Evolutionary conservation across 2,888 invertebrate genomes (phyloP).

Genomic region (Gisinianus flammeolus): DNA sequence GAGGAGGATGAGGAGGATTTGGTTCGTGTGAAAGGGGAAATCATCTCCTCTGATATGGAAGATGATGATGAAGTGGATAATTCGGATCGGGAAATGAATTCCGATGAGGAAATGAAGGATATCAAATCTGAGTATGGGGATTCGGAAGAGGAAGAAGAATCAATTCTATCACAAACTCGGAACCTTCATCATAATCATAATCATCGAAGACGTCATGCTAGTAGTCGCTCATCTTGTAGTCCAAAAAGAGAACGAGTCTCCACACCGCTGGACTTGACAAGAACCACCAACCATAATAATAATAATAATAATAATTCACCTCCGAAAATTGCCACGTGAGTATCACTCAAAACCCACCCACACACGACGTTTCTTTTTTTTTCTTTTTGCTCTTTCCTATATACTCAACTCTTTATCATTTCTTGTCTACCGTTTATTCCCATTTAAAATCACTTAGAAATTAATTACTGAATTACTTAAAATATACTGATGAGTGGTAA

Average conservation of each 20-base stretch:
- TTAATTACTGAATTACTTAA: too few species aligned
- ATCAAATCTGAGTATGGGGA: conserved; percentile 41
- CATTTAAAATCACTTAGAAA: too few species aligned
- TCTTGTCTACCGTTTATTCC: too few species aligned
- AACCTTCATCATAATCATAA: background rate
- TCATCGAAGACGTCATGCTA: background rate
- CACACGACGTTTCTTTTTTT: background rate
- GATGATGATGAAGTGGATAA: conserved; percentile 45
- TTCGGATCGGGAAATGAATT: conserved; percentile 34
- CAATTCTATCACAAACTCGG: conserved; percentile 34
- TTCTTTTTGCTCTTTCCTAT: background rate
- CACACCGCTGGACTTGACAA: conserved; percentile 56
- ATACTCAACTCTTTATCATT: too few species aligned
- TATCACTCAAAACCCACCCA: too few species aligned
- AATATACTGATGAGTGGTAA: too few species aligned
- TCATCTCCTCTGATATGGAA: conserved; percentile 32
- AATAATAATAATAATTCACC: conserved; percentile 52
- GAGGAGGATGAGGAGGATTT: conserved; percentile 46
- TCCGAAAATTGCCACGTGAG: conserved; percentile 41
- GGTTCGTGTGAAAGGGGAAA: conserved; percentile 47
- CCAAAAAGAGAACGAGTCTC: conserved; percentile 52
- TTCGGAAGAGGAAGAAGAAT: conserved; percentile 47
- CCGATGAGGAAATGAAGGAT: conserved; percentile 36
- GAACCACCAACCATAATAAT: conserved; percentile 43
- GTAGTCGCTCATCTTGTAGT: conserved; percentile 53